Base-by-base conservation (phyloP, 2,797 vertebrate species). In the Lycodopsis pacificus region DNA sequence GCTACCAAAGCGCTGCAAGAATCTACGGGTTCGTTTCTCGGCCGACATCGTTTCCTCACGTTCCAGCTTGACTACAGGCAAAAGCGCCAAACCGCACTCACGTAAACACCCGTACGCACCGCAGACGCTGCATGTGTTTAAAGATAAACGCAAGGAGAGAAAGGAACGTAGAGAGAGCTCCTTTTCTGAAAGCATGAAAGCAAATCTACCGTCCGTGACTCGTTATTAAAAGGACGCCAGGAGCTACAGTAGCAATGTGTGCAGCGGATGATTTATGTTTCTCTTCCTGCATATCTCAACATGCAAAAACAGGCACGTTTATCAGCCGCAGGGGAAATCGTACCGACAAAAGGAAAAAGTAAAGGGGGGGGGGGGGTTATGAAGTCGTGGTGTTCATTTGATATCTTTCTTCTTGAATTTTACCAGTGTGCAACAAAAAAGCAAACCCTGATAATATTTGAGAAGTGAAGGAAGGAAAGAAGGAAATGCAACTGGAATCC, bases 161-260 rank as follows among this genome's bases (percentile, higher is more conserved):
- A 22, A 17, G 25, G 4, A 25, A 32, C 32, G 19, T 42, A 25
- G 15, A 6, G 10, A 34, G 34, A 34, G 34, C 38, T 64, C 4
- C 19, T 62, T 67, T 68, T 57, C 68, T 64, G 58, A 70, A 58
- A 76, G 73, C 56, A 36, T 80, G 82, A n/a, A n/a, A n/a, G n/a
- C 40, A 58, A 40, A 83, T 87, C 46, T 77, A 9, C 27, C 66
- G 67, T 73, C 56, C 65, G 44, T 49, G 48, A 38, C 13, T 65
- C 42, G 48, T 74, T 73, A 79, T 61, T 59, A 77, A 68, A 73
- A 38, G 7, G 38, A 72, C 1, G 19, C 76, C 77, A 56, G 58
- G 12, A 77, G 76, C 66, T 32, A 79, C 42, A 34, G 38, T 53
- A 49, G 11, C 53, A 68, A 62, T 71, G 66, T 36, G 30, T 66